Conservation (phyloP, 2,113 vertebrate genomes). For the Tenebrosternarchus preto region DNA sequence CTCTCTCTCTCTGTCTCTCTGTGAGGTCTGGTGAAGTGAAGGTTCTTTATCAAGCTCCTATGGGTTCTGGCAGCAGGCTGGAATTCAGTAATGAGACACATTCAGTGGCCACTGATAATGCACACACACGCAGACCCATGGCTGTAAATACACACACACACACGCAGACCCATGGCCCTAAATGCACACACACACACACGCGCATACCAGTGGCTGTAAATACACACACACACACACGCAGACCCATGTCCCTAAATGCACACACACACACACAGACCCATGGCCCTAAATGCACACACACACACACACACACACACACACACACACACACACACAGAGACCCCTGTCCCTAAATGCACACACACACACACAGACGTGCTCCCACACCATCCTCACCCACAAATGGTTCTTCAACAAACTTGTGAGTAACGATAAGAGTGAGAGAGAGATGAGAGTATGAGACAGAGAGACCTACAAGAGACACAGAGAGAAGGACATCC, state of each 20-base stretch:
- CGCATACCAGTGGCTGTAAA: not conserved
- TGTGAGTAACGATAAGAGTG: too few species aligned
- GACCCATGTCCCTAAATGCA: too few species aligned
- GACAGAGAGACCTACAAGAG: too few species aligned
- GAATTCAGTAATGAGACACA: not conserved
- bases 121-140: too few species aligned
- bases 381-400: not conserved
- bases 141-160: too few species aligned
- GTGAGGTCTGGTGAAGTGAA: too few species aligned
- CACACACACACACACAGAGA: not conserved
- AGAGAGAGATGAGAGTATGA: too few species aligned
- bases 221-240: constrained; percentile 1
- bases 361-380: not conserved
- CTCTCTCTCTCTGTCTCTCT: not conserved
- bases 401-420: too few species aligned
- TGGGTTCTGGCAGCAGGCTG: too few species aligned
- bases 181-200: not conserved
- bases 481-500: too few species aligned
- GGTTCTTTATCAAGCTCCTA: not conserved
- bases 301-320: constrained; percentile 4
- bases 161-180: not conserved
- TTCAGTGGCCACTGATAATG: not conserved
- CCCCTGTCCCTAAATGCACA: not conserved
- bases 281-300: not conserved
- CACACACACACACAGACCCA: not conserved